Evolutionary conservation across 2,113 vertebrate species (phyloP), one percentile per base, ranked within the genome.

Genomic region (Sturnira hondurensis): DNA sequence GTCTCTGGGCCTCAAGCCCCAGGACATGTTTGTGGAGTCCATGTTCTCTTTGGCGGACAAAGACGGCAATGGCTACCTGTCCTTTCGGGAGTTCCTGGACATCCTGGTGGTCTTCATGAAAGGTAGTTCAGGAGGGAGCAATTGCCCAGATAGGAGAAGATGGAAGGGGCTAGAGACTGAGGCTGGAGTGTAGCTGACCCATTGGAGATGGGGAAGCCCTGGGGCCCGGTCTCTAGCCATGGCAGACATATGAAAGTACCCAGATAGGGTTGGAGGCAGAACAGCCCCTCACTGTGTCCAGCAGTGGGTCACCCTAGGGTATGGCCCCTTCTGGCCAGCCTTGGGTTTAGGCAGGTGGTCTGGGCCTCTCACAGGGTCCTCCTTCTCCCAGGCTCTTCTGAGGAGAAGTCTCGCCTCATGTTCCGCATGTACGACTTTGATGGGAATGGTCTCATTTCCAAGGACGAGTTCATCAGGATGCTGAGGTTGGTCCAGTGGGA

Each of bases 11-110:
- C 98, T 99, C 77, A 99, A 99, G 89, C 96, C 98, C 0, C 98
- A 99, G 90, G 99, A 99, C 16, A 98, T 99, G 82, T 99, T 99
- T 94, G 98, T 99, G 88, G 98, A 99, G 92, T 99, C 99, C 95
- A 99, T 99, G 99, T 99, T 99, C 96, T 99, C 99, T 36, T 95
- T 99, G n/a, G 99, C 99, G 0, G 99, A 99, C 95, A 99, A 99
- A 97, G 99, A 99, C 4, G 98, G 99, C 76, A 99, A 99, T 26
- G 99, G 99, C 38, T 99, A 99, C 98, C 98, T 99, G 90, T 99
- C 99, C 77, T 99, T 99, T 97, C 98, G 98, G 93, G 99, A 99
- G 98, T 99, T 99, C 91, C 97, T 99, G 31, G 99, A 99, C 95
- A 99, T 99, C 91, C 98, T 99, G 12, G 98, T 99, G 61, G 99